These are phyloP conservation scores for Eupeodes luniger DNA, from an alignment of 2,888 invertebrate genomes.

Conservation along the genomic window DNA sequence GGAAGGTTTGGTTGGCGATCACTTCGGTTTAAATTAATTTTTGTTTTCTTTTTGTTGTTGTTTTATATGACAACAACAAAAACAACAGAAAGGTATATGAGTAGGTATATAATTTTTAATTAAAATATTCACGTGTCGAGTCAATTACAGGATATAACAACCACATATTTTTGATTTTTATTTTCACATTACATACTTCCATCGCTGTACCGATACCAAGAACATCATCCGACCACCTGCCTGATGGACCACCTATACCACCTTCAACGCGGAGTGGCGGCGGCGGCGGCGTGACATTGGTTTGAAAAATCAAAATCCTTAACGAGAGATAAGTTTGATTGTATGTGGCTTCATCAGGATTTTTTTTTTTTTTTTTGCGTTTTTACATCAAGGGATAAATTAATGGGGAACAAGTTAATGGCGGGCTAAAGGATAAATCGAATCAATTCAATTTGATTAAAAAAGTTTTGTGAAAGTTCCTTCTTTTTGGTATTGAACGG, in stretches of 20 bases:
- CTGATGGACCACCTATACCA: not conserved
- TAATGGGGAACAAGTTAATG: conserved; percentile 13
- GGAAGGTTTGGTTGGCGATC: conserved; percentile 10
- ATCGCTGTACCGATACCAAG: not conserved
- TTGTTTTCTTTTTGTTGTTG: not conserved
- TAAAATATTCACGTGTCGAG: conserved; percentile 63
- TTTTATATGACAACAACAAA: not conserved
- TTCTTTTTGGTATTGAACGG: not conserved
- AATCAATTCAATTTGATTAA: conserved; percentile 75
- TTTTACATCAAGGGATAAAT: not conserved
- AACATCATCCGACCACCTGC: no score
- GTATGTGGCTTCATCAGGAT: not conserved
- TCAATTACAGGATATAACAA: conserved; percentile 66
- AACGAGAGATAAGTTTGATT: not conserved
- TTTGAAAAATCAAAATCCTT: conserved; percentile 20
- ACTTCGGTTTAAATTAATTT: conserved; percentile 27
- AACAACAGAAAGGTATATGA: not conserved
- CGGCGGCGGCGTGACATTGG: conserved; percentile 20
- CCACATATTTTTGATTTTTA: conserved; percentile 61
- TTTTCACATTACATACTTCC: conserved; percentile 2
- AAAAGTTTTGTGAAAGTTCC: conserved; percentile 53
- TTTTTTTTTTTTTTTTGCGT: no score
- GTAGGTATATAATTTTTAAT: conserved; percentile 46
- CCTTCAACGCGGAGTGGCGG: no score
- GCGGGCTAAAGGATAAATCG: conserved; percentile 46